A percentile compares a stretch with the other conserved stretches of the same genome.
Evolutionary conservation across 2,888 invertebrate genomes (phyloP).

Genomic region (Dusona sp.): DNA sequence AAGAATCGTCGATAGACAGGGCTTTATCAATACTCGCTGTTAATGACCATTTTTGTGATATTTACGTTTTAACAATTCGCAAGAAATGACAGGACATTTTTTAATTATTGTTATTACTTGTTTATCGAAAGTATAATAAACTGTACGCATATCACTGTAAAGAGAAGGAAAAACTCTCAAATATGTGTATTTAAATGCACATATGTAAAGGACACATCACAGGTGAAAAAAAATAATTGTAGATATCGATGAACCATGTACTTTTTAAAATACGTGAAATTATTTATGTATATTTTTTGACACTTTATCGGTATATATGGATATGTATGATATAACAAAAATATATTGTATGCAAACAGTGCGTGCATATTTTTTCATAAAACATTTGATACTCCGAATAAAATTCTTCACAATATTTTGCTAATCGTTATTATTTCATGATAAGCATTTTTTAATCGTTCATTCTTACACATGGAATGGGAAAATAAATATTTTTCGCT

Average conservation of each 20-base stretch:
- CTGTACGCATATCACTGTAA: conserved; percentile 36
- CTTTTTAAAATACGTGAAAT: conserved; percentile 49
- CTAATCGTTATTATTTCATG: neutral
- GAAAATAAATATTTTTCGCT: conserved; percentile 15
- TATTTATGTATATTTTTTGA: conserved; percentile 59
- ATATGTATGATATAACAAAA: conserved; percentile 53
- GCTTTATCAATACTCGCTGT: conserved; percentile 60
- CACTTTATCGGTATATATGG: conserved; percentile 34
- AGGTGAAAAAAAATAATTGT: conserved; percentile 38
- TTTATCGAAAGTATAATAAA: conserved; percentile 32
- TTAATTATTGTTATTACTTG: conserved; percentile 10
- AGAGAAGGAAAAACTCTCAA: conserved; percentile 26
- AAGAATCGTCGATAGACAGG: conserved; percentile 48
- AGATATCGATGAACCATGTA: conserved; percentile 51
- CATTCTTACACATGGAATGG: neutral
- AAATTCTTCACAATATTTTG: conserved; percentile 48
- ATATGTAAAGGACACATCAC: neutral
- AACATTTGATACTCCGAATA: conserved; percentile 55
- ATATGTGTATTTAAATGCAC: conserved; percentile 45
- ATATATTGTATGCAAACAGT: conserved; percentile 52
- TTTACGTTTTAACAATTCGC: conserved; percentile 66
- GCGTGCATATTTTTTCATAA: conserved; percentile 19
- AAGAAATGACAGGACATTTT: conserved; percentile 28
- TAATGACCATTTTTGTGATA: conserved; percentile 70
- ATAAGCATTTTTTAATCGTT: neutral